Percentiles rank a stretch among this genome's conserved stretches.
phyloP scores from a whole-genome alignment of 2,888 invertebrate genomes.

The Nephrotoma appendiculata region DNA sequence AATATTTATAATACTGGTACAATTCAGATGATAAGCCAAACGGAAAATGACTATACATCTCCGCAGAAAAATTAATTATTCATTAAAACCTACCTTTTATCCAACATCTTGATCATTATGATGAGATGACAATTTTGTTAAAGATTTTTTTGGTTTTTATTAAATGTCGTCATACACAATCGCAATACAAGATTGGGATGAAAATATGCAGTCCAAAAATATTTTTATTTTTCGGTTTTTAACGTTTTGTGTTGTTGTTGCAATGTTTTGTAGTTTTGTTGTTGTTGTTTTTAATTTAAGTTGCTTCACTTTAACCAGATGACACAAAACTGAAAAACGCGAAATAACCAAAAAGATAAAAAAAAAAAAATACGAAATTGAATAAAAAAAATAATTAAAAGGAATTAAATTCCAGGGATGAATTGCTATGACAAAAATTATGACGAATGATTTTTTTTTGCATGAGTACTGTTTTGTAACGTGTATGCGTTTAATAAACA shows the following conservation, averaged over 20 bases:
- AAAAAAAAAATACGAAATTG: background rate
- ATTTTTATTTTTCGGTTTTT: background rate
- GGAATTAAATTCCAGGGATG: conserved; percentile 2
- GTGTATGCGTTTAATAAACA: background rate
- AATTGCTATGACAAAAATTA: background rate
- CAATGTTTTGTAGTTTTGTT: background rate
- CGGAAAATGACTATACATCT: background rate
- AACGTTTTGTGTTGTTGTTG: background rate
- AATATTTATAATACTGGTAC: no score
- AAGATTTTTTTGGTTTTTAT: background rate
- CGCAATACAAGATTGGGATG: background rate
- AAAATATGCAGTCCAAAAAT: conserved; percentile 4
- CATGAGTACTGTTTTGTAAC: background rate
- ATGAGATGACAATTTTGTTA: background rate
- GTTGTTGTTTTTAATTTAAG: background rate
- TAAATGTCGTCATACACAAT: background rate
- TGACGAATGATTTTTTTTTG: background rate
- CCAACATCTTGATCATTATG: background rate
- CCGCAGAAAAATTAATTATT: background rate
- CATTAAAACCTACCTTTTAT: background rate
- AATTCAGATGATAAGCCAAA: background rate
- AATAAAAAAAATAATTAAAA: conserved; percentile 3
- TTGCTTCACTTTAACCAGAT: conserved; percentile 2
- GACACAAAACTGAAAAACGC: background rate
- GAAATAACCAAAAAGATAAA: background rate